Evolutionary conservation across 2,888 invertebrate species (phyloP).

Genomic region (Eupsilia transversa): DNA sequence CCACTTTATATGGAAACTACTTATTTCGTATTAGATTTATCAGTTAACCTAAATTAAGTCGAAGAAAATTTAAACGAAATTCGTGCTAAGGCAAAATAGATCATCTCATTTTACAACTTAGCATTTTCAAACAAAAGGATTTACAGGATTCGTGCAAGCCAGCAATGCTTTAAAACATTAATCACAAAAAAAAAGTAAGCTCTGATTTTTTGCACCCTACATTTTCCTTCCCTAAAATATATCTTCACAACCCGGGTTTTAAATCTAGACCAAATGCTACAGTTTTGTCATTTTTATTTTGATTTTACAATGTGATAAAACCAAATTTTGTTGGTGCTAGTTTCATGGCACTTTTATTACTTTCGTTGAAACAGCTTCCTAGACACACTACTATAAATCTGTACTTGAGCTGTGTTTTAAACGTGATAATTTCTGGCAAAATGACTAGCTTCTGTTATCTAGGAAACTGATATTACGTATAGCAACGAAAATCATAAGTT

Average conservation of each 20-base stretch:
- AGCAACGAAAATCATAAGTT: not conserved
- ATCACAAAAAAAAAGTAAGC: conserved; percentile 54
- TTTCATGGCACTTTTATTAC: not conserved
- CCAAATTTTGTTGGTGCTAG: not conserved
- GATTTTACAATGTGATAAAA: conserved; percentile 2
- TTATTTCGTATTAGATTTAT: conserved; percentile 6
- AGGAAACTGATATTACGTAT: not conserved
- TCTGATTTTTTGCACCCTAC: conserved; percentile 30
- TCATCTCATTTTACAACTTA: conserved; percentile 40
- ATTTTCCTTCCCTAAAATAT: conserved; percentile 31
- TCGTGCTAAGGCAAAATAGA: not conserved
- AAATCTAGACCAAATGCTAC: conserved; percentile 26
- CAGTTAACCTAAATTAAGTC: conserved; percentile 2
- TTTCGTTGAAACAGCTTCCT: not conserved
- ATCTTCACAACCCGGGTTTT: conserved; percentile 24
- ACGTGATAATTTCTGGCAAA: not conserved
- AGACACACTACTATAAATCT: not conserved
- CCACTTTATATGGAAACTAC: conserved; percentile 36
- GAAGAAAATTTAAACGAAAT: not conserved
- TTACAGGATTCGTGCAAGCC: conserved; percentile 41
- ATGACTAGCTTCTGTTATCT: not conserved
- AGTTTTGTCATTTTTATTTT: conserved; percentile 37
- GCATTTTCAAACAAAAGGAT: conserved; percentile 59
- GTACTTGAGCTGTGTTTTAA: not conserved
- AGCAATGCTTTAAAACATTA: conserved; percentile 53